phyloP scores from a whole-genome alignment of 2,797 vertebrate genomes.

The Hoplostethus atlanticus region DNA sequence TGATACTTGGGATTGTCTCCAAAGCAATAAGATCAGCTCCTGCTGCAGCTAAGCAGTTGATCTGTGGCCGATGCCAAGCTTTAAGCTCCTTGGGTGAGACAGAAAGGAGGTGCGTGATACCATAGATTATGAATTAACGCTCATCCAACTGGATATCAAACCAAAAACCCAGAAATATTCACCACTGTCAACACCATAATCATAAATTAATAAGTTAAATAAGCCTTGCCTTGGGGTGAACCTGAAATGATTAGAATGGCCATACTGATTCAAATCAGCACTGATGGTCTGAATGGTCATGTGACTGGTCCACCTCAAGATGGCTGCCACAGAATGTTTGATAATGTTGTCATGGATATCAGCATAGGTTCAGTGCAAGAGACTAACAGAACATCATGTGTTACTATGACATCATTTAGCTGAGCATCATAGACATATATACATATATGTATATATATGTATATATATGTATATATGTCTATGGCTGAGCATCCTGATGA shows the following conservation, averaged over 20 bases:
- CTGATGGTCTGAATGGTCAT: too few species aligned
- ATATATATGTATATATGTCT: too few species aligned
- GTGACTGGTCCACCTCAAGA: too few species aligned
- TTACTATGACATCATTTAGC: too few species aligned
- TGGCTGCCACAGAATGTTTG: too few species aligned
- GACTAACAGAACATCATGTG: too few species aligned
- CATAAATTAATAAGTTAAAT: not conserved
- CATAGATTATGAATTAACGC: not conserved
- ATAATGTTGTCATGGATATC: too few species aligned
- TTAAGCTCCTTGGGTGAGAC: constrained; percentile 80
- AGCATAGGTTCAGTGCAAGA: too few species aligned
- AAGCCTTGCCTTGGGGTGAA: not conserved
- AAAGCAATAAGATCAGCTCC: constrained; percentile 87
- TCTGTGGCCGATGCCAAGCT: constrained; percentile 85
- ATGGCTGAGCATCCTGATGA: too few species aligned
- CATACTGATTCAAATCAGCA: too few species aligned
- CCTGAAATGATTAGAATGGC: not conserved
- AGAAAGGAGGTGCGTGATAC: not conserved
- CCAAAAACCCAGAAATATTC: not conserved
- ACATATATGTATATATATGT: too few species aligned
- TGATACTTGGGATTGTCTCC: constrained; percentile 88
- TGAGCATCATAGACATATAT: too few species aligned
- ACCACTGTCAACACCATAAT: not conserved
- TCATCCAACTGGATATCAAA: not conserved
- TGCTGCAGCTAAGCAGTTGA: constrained; percentile 80